Evolutionary conservation across 2,888 invertebrate genomes (phyloP).

Genomic region (Sinopyrophorus schimmeli): DNA sequence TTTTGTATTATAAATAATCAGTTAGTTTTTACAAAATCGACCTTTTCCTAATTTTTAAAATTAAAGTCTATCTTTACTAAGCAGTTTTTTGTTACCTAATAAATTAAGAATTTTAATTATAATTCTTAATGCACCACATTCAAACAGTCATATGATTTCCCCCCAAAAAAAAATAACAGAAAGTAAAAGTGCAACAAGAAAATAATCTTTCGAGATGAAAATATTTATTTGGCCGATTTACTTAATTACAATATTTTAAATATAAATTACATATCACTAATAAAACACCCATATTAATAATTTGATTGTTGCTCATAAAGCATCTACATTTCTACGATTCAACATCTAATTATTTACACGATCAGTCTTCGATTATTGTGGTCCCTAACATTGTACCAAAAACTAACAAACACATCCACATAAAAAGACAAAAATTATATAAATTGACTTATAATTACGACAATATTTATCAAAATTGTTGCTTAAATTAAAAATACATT

Average conservation of each 20-base stretch:
- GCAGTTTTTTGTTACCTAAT: no score
- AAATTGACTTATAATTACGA: constrained; percentile 30
- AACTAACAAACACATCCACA: constrained; percentile 20
- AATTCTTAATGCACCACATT: no score
- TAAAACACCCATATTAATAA: constrained; percentile 34
- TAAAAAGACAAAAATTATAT: constrained; percentile 23
- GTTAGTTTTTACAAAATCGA: no score
- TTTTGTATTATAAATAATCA: no score
- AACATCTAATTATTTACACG: constrained; percentile 36
- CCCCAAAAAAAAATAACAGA: neutral
- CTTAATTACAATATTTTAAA: constrained; percentile 18
- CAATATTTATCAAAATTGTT: constrained; percentile 26
- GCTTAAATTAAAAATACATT: constrained; percentile 34
- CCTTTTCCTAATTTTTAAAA: no score
- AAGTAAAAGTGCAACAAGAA: constrained; percentile 7
- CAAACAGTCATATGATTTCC: no score
- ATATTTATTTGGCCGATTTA: constrained; percentile 24
- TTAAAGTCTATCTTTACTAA: no score
- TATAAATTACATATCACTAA: constrained; percentile 32
- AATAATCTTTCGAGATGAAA: constrained; percentile 25
- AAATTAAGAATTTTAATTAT: no score
- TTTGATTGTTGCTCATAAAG: constrained; percentile 36
- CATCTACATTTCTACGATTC: constrained; percentile 24
- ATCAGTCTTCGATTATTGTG: constrained; percentile 47
- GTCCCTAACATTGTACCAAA: constrained; percentile 40